Percentiles rank a stretch among this genome's conserved stretches.
Conservation (phyloP, 2,113 vertebrate genomes). For the Siniperca chuatsi region DNA sequence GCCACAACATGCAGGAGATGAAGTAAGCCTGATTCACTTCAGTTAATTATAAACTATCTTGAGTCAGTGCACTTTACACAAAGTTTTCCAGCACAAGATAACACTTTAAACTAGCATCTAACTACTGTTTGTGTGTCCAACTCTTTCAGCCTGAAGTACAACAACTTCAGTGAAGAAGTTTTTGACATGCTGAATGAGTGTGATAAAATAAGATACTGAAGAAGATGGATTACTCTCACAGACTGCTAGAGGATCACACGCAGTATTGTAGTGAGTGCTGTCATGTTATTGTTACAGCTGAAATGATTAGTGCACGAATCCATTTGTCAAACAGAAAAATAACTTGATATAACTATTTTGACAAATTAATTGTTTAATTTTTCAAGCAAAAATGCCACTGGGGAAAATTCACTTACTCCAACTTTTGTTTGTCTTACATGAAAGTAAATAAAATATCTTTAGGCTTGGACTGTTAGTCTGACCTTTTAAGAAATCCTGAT, state of each 20-base stretch:
- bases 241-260: not conserved
- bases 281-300: not conserved
- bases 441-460: not conserved
- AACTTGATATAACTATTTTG: not conserved
- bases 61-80: not conserved
- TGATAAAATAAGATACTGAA: conserved; percentile 74
- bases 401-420: not conserved
- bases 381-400: not conserved
- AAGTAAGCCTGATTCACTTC: conserved; percentile 59
- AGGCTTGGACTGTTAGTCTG: not conserved
- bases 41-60: not conserved
- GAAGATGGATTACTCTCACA: not conserved
- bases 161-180: conserved; percentile 78
- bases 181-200: conserved; percentile 72
- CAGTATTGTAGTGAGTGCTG: not conserved
- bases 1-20: conserved; percentile 67
- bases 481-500: not conserved
- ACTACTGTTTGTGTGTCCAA: conserved; percentile 6
- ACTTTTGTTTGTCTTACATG: not conserved
- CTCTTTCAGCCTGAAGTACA: conserved; percentile 79
- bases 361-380: not conserved
- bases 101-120: not conserved
- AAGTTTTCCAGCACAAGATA: not conserved
- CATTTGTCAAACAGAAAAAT: not conserved
- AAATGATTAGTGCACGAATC: not conserved